These are phyloP conservation scores for Bos taurus DNA, from an alignment of 2,113 vertebrate species.

Conservation along the genomic window DNA sequence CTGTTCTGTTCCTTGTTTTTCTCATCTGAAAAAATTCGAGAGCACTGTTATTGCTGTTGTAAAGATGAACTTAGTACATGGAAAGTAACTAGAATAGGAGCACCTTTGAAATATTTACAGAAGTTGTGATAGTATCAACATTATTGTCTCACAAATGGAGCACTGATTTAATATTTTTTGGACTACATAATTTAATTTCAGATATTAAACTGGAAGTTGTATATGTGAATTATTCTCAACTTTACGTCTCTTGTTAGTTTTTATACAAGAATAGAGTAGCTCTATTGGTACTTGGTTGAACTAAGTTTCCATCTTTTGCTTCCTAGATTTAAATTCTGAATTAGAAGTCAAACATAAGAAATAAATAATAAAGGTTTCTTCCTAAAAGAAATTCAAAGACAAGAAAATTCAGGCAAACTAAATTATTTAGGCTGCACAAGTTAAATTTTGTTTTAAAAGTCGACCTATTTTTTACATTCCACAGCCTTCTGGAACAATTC, in stretches of 20 bases:
- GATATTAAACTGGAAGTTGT: neutral
- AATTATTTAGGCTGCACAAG: neutral
- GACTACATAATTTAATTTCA: neutral
- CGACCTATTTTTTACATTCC: slow-evolving; percentile 21
- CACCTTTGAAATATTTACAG: neutral
- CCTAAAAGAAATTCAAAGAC: neutral
- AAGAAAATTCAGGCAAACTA: neutral
- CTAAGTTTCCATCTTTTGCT: neutral
- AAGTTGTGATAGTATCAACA: neutral
- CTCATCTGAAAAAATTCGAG: neutral
- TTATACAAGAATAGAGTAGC: neutral
- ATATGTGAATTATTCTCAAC: neutral
- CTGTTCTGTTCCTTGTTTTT: neutral
- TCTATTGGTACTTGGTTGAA: neutral
- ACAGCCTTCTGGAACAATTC: neutral
- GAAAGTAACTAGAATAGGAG: neutral
- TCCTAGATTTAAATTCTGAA: neutral
- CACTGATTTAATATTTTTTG: neutral
- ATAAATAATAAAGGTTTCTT: neutral
- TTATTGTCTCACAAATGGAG: neutral
- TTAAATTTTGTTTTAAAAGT: neutral
- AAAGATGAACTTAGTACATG: neutral
- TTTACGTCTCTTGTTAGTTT: neutral
- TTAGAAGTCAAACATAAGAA: neutral
- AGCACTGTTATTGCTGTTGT: neutral